Base-by-base conservation (phyloP, 1,140 invertebrate genomes). In the Nymphalis io region DNA sequence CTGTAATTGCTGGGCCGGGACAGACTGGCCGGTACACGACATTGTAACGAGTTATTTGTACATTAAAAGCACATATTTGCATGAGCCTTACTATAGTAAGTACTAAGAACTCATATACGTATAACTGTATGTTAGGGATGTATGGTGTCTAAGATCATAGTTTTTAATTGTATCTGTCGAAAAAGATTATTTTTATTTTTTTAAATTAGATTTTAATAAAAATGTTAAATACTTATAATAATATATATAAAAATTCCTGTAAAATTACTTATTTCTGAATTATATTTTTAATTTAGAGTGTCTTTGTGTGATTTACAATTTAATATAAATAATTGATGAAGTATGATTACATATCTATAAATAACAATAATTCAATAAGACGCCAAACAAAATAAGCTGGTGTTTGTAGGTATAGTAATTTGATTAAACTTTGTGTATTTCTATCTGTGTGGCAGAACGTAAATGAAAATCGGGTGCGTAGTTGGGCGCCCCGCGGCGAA, bases 1-100 rank as follows among this genome's bases (percentile, higher is more conserved):
- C 78, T 83, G 78, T 89, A 89, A 90, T 89, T 90, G 87, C 85
- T 79, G 74, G 73, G 68, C 63, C 75, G 76, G 79, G 82, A 80
- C 82, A 79, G 82, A 75, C 81, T 72, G 75, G 62, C 73, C 73
- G 71, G 78, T 76, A 80, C 78, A 72, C 74, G 80, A 82, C 78
- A 84, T 74, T 83, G 75, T 85, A 83, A 82, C 75, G 77, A 81
- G 76, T 75, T 86, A 82, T 87, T 84, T 84, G 81, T 80, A 82
- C 76, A 83, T 75, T 72, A 72, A 75, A 77, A 69, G 66, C 71
- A 74, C 70, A 75, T 72, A 76, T 81, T 78, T 75, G 67, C 67
- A 70, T 70, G 66, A 72, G 57, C 51, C 40, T 55, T n/a, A 3
- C 51, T 55, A 16, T 27, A 27, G 3, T 55, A n/a, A 15, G 21